Conservation (phyloP, 2,888 invertebrate genomes). For the Synanthedon andrenaeformis region DNA sequence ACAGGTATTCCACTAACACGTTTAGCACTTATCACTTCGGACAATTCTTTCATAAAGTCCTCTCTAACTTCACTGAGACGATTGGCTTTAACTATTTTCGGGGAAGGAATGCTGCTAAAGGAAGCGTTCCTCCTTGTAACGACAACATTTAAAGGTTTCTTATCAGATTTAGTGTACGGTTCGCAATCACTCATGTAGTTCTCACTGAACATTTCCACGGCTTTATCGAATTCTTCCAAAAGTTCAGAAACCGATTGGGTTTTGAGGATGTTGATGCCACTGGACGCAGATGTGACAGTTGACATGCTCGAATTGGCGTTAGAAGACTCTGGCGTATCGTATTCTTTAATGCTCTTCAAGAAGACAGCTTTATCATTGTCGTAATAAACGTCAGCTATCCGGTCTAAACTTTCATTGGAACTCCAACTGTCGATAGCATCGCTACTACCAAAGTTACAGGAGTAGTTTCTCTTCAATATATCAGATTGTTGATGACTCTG, state of each 20-base stretch:
- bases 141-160: conserved; percentile 17
- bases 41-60: conserved; percentile 48
- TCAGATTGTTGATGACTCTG: conserved; percentile 11
- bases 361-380: conserved; percentile 44
- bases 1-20: conserved; percentile 16
- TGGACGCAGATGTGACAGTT: conserved; percentile 42
- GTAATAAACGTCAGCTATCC: conserved; percentile 46
- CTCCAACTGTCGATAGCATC: conserved; percentile 48
- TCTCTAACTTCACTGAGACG: conserved; percentile 51
- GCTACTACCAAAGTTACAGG: conserved; percentile 40
- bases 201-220: conserved; percentile 58
- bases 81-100: conserved; percentile 47
- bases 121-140: conserved; percentile 53
- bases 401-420: conserved; percentile 50
- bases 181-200: conserved; percentile 58
- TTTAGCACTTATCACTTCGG: conserved; percentile 31
- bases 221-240: conserved; percentile 49
- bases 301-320: conserved; percentile 41
- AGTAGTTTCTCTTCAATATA: conserved; percentile 28
- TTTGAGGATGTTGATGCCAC: conserved; percentile 44
- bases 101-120: conserved; percentile 44
- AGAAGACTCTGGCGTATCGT: conserved; percentile 34
- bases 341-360: conserved; percentile 47
- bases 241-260: conserved; percentile 47
- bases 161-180: conserved; percentile 41